A percentile compares a stretch with the other conserved stretches of the same genome.
Conservation (phyloP, 2,888 invertebrate species). For the Dasysyrphus tricinctus region DNA sequence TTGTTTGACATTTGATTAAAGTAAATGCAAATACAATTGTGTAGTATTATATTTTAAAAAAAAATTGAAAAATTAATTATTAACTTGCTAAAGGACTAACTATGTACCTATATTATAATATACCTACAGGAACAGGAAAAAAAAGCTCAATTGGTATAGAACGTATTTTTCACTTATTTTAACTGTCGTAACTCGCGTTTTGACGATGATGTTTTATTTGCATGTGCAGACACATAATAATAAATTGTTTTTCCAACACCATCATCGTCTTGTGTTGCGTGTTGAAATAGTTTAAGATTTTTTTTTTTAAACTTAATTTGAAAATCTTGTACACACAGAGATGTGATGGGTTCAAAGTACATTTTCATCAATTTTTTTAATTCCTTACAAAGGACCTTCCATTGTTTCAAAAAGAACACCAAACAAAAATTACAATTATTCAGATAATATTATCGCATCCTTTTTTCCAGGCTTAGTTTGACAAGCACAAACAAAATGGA, state of each 20-base stretch:
- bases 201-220: constrained; percentile 58
- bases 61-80: constrained; percentile 46
- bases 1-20: constrained; percentile 35
- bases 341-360: neutral
- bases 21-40: constrained; percentile 56
- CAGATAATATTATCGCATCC: constrained; percentile 2
- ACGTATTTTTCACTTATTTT: constrained; percentile 52
- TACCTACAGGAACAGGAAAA: neutral
- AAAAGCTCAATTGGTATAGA: neutral
- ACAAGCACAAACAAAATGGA: neutral
- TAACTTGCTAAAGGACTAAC: constrained; percentile 10
- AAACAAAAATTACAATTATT: neutral
- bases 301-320: neutral
- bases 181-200: constrained; percentile 43
- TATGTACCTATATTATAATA: neutral
- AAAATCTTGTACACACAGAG: neutral
- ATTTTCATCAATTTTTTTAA: neutral
- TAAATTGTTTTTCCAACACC: constrained; percentile 48
- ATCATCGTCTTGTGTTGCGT: constrained; percentile 8
- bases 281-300: neutral
- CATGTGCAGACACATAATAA: constrained; percentile 48
- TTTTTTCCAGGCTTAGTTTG: neutral
- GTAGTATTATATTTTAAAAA: constrained; percentile 32
- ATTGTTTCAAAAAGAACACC: neutral
- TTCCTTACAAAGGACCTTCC: neutral